phyloP scores from a whole-genome alignment of 2,888 invertebrate species.

The Andrena fulva region DNA sequence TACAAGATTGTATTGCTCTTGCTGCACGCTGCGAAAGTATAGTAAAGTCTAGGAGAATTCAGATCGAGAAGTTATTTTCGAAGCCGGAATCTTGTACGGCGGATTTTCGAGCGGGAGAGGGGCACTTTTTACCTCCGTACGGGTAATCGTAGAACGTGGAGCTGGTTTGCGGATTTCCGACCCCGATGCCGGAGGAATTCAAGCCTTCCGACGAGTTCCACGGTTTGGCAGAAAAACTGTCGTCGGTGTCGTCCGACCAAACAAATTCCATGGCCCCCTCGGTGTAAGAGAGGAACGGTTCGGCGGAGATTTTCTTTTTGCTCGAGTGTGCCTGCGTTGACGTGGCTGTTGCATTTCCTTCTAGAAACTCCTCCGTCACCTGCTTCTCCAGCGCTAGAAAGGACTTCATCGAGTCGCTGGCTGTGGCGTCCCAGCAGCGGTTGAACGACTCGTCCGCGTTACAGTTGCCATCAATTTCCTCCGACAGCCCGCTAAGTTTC shows the following conservation, averaged over 20 bases:
- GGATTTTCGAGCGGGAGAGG: background rate
- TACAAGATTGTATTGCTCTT: too few relatives aligned
- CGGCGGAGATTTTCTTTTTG: constrained; percentile 49
- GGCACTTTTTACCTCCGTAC: background rate
- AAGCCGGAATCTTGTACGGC: constrained; percentile 26
- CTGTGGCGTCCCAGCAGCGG: background rate
- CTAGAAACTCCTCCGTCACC: constrained; percentile 1
- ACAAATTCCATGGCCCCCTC: constrained; percentile 14
- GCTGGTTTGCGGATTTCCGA: constrained; percentile 4
- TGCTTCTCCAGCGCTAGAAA: constrained; percentile 26
- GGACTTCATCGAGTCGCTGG: constrained; percentile 21
- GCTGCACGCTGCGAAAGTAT: too few relatives aligned
- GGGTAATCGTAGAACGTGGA: constrained; percentile 35
- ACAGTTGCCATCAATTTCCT: too few relatives aligned
- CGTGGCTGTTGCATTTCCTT: background rate
- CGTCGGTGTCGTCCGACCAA: constrained; percentile 37
- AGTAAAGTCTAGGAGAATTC: background rate
- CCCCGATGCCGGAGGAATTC: background rate
- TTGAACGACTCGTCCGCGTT: background rate
- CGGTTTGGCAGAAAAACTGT: background rate
- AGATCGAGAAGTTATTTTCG: constrained; percentile 41
- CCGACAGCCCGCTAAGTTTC: too few relatives aligned
- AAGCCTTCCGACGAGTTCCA: constrained; percentile 1
- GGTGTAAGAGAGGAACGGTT: constrained; percentile 40
- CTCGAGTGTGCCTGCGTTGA: background rate